Percentiles rank a stretch among this genome's conserved stretches.
These are phyloP conservation scores for Drosophila rufa DNA, from an alignment of 1,140 invertebrate genomes.

Conservation along the genomic window DNA sequence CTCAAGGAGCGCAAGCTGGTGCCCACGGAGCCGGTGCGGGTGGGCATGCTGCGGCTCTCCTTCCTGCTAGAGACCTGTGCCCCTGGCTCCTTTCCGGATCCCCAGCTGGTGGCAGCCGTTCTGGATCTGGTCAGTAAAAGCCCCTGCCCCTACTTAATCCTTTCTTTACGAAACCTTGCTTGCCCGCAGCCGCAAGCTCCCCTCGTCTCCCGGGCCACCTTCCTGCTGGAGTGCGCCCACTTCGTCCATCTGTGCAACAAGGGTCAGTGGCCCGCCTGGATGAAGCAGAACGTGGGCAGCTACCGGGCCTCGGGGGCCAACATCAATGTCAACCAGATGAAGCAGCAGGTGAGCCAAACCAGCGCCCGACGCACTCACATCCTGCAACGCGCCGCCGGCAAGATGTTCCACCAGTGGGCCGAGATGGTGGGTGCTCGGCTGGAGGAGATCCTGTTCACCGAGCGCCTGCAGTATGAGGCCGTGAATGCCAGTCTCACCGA, in stretches of 20 bases:
- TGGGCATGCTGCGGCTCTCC: slow-evolving; percentile 93
- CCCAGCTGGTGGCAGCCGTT: slow-evolving; percentile 97
- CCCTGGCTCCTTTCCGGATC: slow-evolving; percentile 97
- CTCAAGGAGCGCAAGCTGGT: slow-evolving; percentile 94
- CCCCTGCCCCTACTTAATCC: not conserved
- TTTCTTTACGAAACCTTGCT: too few species aligned
- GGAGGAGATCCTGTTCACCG: slow-evolving; percentile 92
- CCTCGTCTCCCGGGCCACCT: slow-evolving; percentile 94
- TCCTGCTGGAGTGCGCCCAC: slow-evolving; percentile 97
- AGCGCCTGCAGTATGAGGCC: slow-evolving; percentile 90
- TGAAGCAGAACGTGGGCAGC: slow-evolving; percentile 91
- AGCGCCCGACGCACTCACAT: slow-evolving; percentile 90
- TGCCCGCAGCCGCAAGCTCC: slow-evolving; percentile 94
- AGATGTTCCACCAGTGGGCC: slow-evolving; percentile 94
- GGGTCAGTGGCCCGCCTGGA: slow-evolving; percentile 98
- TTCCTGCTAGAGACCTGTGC: slow-evolving; percentile 97
- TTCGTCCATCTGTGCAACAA: slow-evolving; percentile 99
- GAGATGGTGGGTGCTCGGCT: slow-evolving; percentile 93
- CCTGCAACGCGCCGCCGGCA: slow-evolving; percentile 96
- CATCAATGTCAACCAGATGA: slow-evolving; percentile 79
- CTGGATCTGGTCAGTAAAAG: slow-evolving; percentile 92
- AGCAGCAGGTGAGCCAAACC: slow-evolving; percentile 85
- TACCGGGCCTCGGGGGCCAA: slow-evolving; percentile 91
- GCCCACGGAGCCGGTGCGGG: slow-evolving; percentile 89
- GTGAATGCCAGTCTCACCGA: slow-evolving; percentile 91